Percentiles rank a stretch among this genome's conserved stretches.
These are phyloP conservation scores for Drosophila lutescens DNA, from an alignment of 2,888 invertebrate species.

Conservation along the genomic window DNA sequence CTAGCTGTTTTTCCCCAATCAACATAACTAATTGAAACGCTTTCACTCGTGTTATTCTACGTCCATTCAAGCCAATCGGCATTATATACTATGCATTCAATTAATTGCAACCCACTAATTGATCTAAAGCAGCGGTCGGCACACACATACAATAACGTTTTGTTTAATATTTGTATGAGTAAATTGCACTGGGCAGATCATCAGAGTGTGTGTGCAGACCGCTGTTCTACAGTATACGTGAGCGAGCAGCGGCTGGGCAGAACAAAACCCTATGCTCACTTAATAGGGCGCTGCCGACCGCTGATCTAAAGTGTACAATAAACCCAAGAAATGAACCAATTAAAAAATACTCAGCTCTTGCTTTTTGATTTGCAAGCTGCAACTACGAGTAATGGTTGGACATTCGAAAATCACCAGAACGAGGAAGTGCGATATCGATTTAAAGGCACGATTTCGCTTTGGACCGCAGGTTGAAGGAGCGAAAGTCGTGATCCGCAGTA, in stretches of 20 bases:
- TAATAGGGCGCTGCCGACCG: too few species aligned
- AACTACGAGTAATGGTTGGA: background rate
- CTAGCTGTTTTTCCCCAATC: conserved; percentile 1
- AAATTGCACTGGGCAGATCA: too few species aligned
- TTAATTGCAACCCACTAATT: conserved; percentile 9
- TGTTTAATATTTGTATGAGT: too few species aligned
- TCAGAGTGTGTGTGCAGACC: too few species aligned
- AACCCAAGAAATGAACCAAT: background rate
- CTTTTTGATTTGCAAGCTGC: conserved; percentile 1
- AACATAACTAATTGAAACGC: conserved; percentile 3
- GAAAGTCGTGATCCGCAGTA: conserved; percentile 26
- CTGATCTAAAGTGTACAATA: conserved; percentile 6
- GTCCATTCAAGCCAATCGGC: conserved; percentile 3
- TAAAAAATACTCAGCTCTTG: background rate
- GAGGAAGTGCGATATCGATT: conserved; percentile 2
- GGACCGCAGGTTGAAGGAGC: conserved; percentile 30
- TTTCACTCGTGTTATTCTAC: conserved; percentile 30
- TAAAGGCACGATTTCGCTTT: background rate
- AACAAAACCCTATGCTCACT: too few species aligned
- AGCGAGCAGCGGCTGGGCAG: too few species aligned
- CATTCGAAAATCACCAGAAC: background rate
- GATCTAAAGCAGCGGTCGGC: too few species aligned
- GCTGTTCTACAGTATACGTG: too few species aligned
- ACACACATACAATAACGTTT: too few species aligned
- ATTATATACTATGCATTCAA: background rate